These are phyloP conservation scores for Papilio gigon DNA, from an alignment of 2,888 invertebrate genomes.

Conservation along the genomic window DNA sequence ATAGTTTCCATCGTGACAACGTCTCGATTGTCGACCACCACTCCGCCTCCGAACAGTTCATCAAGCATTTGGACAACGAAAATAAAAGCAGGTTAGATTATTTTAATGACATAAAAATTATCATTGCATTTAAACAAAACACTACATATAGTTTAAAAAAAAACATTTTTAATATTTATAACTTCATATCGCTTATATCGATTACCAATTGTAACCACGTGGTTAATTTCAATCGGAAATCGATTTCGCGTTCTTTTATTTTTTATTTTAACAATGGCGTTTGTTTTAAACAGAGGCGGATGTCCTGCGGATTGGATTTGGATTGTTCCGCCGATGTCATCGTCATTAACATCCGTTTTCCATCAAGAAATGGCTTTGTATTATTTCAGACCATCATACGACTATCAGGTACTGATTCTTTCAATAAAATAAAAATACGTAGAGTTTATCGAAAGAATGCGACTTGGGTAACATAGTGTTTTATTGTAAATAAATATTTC, in stretches of 20 bases:
- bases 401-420: constrained; percentile 87
- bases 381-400: constrained; percentile 93
- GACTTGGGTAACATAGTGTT: too few relatives aligned
- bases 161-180: too few relatives aligned
- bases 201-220: too few relatives aligned
- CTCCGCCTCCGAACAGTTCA: constrained; percentile 96
- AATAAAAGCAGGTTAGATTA: constrained; percentile 84
- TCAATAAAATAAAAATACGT: too few relatives aligned
- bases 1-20: constrained; percentile 92
- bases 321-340: constrained; percentile 89
- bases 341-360: constrained; percentile 88
- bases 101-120: neutral
- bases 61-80: constrained; percentile 96
- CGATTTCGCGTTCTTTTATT: too few relatives aligned
- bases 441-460: too few relatives aligned
- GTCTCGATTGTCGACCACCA: constrained; percentile 98
- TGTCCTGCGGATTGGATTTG: constrained; percentile 94
- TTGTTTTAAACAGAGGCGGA: constrained; percentile 81
- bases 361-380: constrained; percentile 95
- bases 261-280: constrained; percentile 5
- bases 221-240: constrained; percentile 13
- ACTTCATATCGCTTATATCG: too few relatives aligned
- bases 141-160: too few relatives aligned
- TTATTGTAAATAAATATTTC: constrained; percentile 25
- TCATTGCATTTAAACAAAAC: too few relatives aligned